Evolutionary conservation across 2,888 invertebrate genomes (phyloP).

Genomic region (Taenaris catops): DNA sequence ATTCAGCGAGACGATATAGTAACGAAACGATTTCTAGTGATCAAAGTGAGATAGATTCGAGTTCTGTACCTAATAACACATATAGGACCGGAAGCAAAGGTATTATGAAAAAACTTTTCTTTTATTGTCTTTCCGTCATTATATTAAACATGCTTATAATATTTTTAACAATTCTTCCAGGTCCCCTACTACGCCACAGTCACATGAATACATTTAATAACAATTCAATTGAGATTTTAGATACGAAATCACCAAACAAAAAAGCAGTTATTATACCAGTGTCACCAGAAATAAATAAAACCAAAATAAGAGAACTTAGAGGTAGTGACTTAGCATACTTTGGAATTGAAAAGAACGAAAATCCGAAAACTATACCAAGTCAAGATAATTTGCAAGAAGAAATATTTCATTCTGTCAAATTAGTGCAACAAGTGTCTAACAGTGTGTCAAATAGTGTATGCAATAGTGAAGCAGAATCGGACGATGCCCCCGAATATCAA

Average conservation of each 20-base stretch:
- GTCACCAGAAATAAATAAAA: constrained; percentile 41
- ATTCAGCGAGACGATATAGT: constrained; percentile 40
- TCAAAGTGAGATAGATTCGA: constrained; percentile 24
- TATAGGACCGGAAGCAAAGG: constrained; percentile 50
- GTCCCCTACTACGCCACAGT: constrained; percentile 21
- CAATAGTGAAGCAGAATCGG: constrained; percentile 66
- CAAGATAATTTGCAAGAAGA: constrained; percentile 41
- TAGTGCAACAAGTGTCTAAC: constrained; percentile 59
- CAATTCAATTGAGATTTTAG: neutral
- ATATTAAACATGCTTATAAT: too few relatives aligned
- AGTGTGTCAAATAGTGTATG: constrained; percentile 62
- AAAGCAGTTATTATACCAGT: constrained; percentile 38
- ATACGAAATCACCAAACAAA: constrained; percentile 5
- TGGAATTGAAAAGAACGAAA: constrained; percentile 50
- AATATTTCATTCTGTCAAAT: constrained; percentile 59
- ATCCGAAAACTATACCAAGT: constrained; percentile 21
- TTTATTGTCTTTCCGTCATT: too few relatives aligned
- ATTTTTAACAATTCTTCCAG: constrained; percentile 21
- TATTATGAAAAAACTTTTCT: too few relatives aligned
- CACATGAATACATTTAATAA: constrained; percentile 11
- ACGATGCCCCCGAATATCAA: constrained; percentile 60
- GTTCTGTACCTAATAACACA: neutral
- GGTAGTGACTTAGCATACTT: constrained; percentile 82
- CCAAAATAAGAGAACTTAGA: constrained; percentile 70
- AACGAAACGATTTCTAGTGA: constrained; percentile 35